Conservation (phyloP, 2,888 invertebrate species). For the Elgonia sp. region DNA sequence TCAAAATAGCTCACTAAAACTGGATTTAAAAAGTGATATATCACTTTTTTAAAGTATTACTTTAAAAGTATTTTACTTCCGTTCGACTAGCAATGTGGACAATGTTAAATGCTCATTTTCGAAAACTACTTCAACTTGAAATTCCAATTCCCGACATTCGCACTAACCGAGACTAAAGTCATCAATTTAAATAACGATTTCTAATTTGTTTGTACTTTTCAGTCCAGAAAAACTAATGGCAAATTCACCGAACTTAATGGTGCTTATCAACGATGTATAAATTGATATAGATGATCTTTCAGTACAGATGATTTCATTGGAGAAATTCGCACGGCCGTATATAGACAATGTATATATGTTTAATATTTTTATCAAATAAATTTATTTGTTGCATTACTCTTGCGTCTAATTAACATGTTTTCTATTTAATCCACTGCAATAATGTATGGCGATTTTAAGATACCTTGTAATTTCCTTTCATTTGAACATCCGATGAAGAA, state of each 20-base stretch:
- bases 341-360: no score
- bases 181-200: background rate
- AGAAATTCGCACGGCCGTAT: no score
- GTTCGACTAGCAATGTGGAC: no score
- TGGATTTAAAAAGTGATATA: no score
- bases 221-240: background rate
- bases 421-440: slow-evolving; percentile 13
- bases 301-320: no score
- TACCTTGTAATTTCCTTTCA: slow-evolving; percentile 27
- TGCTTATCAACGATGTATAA: background rate
- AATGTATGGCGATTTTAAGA: slow-evolving; percentile 29
- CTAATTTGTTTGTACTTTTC: background rate
- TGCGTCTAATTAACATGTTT: slow-evolving; percentile 1
- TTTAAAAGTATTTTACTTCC: no score
- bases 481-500: slow-evolving; percentile 51
- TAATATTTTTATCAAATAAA: background rate
- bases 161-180: background rate
- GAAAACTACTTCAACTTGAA: no score
- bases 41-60: no score
- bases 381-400: background rate
- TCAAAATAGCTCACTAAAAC: no score
- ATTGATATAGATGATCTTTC: no score
- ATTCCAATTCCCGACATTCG: background rate
- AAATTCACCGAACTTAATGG: slow-evolving; percentile 15
- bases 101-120: no score